Conservation (phyloP, 1,140 invertebrate species). For the Dysdera silvatica region DNA sequence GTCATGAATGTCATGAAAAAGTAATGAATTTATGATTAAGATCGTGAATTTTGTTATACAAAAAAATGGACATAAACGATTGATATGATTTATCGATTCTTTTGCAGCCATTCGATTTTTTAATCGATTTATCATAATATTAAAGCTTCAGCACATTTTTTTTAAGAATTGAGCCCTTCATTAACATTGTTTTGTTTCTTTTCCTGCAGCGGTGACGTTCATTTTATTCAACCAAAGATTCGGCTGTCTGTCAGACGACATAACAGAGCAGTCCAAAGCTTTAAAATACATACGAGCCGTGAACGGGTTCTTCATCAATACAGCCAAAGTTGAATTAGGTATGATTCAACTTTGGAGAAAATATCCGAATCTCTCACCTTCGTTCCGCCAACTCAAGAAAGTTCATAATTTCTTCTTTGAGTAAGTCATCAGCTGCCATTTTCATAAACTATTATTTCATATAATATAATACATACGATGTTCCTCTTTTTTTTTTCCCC, state of each 20-base stretch:
- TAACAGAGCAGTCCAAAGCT: neutral
- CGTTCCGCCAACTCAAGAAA: constrained; percentile 14
- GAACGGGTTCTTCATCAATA: constrained; percentile 9
- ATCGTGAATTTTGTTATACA: no score
- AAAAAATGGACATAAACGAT: no score
- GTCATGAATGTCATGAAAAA: no score
- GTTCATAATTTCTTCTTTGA: constrained; percentile 23
- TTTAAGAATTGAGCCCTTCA: no score
- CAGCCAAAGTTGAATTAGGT: constrained; percentile 15
- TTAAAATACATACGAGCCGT: constrained; percentile 14
- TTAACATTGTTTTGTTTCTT: no score
- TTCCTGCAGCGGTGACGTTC: constrained; percentile 11
- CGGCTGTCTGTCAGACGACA: constrained; percentile 16
- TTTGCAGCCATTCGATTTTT: no score
- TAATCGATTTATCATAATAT: no score
- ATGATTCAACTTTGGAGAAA: constrained; percentile 13
- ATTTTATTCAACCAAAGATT: constrained; percentile 16
- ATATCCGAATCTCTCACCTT: constrained; percentile 12
- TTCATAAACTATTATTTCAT: neutral
- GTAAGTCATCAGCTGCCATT: neutral
- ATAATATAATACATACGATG: neutral
- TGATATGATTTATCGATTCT: no score
- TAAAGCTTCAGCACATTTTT: no score
- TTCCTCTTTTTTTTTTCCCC: no score
- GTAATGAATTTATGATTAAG: no score